These are phyloP conservation scores for Nibea albiflora DNA, from an alignment of 2,113 vertebrate genomes.

Conservation along the genomic window DNA sequence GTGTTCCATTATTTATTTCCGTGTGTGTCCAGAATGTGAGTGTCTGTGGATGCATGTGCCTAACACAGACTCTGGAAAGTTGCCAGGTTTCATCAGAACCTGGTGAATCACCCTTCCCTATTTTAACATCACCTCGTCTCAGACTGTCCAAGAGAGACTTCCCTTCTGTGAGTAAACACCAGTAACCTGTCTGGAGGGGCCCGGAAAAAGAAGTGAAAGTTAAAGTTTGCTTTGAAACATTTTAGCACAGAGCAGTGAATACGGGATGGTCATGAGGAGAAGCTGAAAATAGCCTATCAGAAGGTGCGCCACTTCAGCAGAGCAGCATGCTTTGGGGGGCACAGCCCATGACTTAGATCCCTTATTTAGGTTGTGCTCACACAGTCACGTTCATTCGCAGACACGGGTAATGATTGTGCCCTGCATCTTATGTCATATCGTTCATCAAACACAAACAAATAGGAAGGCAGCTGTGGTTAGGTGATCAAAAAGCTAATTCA, in stretches of 20 bases:
- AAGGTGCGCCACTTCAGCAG: slow-evolving; percentile 28
- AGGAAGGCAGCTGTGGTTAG: neutral
- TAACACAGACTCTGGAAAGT: slow-evolving; percentile 47
- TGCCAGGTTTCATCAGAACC: slow-evolving; percentile 60
- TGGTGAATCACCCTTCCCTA: slow-evolving; percentile 56
- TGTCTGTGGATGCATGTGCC: slow-evolving; percentile 18
- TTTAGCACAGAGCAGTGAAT: slow-evolving; percentile 34
- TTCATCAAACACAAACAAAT: slow-evolving; percentile 25
- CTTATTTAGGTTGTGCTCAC: slow-evolving; percentile 33
- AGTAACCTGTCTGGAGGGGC: slow-evolving; percentile 38
- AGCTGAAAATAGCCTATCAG: slow-evolving; percentile 64
- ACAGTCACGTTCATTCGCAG: slow-evolving; percentile 7
- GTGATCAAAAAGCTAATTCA: slow-evolving; percentile 43
- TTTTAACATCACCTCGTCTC: slow-evolving; percentile 44
- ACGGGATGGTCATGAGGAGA: slow-evolving; percentile 39
- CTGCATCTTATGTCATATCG: neutral
- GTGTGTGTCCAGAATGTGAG: slow-evolving; percentile 9
- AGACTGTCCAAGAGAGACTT: slow-evolving; percentile 48
- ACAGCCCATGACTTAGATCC: slow-evolving; percentile 16
- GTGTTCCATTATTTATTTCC: slow-evolving; percentile 2
- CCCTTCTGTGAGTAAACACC: slow-evolving; percentile 61
- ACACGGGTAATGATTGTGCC: neutral
- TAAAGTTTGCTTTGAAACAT: slow-evolving; percentile 67
- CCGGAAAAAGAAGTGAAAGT: slow-evolving; percentile 55
- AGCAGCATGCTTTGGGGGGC: slow-evolving; percentile 12